Base-by-base conservation (phyloP, 2,113 vertebrate genomes). In the Brachyhypopomus occidentalis region DNA sequence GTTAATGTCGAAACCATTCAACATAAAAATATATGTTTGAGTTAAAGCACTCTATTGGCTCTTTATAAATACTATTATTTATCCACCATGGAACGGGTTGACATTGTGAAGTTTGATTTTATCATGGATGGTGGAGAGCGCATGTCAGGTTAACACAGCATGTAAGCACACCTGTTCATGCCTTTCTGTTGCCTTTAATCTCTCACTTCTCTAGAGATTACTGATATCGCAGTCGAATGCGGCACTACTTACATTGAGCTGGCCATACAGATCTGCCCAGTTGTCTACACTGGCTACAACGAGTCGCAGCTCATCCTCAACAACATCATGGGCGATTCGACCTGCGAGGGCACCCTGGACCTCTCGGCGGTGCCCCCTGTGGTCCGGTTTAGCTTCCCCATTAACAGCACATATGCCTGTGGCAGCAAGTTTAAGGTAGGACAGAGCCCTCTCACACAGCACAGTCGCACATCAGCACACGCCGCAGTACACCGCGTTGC, bases 221-320 rank as follows among this genome's bases (percentile, higher is more conserved):
- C 52, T 19, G 92, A 93, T 78, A 93, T 93, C 55, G 79, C 77
- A 9, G 91, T 92, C 59, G 70, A 85, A 5, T 93, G 92, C 76
- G 91, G 91, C n/a, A 89, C 91, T 1, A 78, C 87, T 63, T 74
- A 80, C 5, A 90, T 93, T 5, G 30, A 19, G 4, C 76, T 93
- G 78, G 75, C 86, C 0, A 89, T 93, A 76, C 87, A 82, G 23
- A 64, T 90, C 69, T 93, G 92, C 63, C 92, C 92, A 30, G 89
- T 88, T 2, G 55, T 89, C 63, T 92, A 87, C 85, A 86, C 87
- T 0, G 92, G 92, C 79, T 92, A 91, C 86, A 93, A 92, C 6
- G 89, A 92, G 63, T 87, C 87, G 12, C 63, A 86, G 19, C 87
- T 93, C 52, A 85, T 84, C 48, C 81, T 93, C 71, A 93, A 93